Percentiles rank a stretch among this genome's conserved stretches.
phyloP scores from a whole-genome alignment of 2,888 invertebrate genomes.

The Apocheima hispidaria region DNA sequence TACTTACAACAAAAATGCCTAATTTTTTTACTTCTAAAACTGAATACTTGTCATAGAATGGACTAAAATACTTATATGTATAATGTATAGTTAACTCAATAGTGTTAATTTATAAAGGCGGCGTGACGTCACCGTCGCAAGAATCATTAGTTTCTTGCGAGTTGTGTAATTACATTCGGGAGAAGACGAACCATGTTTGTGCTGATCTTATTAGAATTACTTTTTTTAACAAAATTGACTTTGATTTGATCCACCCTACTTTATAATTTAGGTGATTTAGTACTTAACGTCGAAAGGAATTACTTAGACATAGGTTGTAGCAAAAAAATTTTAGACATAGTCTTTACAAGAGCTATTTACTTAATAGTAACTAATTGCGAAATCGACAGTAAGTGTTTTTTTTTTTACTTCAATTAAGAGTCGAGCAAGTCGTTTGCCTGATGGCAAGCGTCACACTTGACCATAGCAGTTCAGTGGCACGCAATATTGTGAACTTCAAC shows the following conservation, averaged over 20 bases:
- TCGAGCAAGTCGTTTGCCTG: no score
- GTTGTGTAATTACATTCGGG: constrained; percentile 13
- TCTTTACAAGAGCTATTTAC: no score
- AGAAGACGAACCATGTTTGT: constrained; percentile 14
- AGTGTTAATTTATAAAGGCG: background rate
- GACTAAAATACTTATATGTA: background rate
- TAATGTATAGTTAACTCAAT: constrained; percentile 1
- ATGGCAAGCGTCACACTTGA: no score
- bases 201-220: constrained; percentile 26
- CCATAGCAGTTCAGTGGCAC: no score
- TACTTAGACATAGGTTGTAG: no score
- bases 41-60: background rate
- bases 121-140: constrained; percentile 3
- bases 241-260: constrained; percentile 11
- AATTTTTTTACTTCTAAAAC: background rate
- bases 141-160: constrained; percentile 2
- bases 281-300: no score
- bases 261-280: no score
- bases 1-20: background rate
- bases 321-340: no score
- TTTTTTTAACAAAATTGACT: constrained; percentile 29
- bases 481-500: no score
- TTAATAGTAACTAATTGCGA: no score
- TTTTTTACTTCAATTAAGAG: no score
- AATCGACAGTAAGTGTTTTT: no score